Percentiles rank a stretch among this genome's conserved stretches.
Conservation (phyloP, 2,113 vertebrate species). For the Clarias gariepinus region DNA sequence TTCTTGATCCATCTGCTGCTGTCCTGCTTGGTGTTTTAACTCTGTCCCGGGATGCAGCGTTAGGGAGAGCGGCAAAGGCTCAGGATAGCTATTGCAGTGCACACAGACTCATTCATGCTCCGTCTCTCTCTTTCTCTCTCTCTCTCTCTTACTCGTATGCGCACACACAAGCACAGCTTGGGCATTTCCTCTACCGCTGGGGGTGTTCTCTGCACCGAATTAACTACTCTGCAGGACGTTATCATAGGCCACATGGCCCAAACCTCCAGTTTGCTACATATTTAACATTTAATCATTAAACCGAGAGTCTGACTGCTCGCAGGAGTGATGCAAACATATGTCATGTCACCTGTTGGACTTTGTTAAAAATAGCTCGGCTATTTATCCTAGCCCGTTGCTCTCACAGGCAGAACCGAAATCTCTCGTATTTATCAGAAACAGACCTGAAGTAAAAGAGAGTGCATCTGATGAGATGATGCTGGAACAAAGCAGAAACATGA, state of each 20-base stretch:
- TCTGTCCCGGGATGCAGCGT: constrained; percentile 27
- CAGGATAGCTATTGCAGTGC: constrained; percentile 32
- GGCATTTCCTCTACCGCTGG: constrained; percentile 42
- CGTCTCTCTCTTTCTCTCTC: neutral
- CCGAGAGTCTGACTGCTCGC: constrained; percentile 39
- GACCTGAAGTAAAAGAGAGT: neutral
- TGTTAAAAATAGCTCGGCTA: constrained; percentile 31
- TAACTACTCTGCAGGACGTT: constrained; percentile 48
- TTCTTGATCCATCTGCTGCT: constrained; percentile 44
- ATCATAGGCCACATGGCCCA: constrained; percentile 48
- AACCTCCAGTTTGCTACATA: constrained; percentile 40
- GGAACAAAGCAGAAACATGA: neutral
- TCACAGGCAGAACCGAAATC: neutral
- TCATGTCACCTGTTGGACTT: constrained; percentile 46
- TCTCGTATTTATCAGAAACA: neutral
- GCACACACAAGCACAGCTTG: constrained; percentile 35
- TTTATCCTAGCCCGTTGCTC: constrained; percentile 11
- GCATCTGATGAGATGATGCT: neutral
- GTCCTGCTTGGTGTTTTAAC: constrained; percentile 41
- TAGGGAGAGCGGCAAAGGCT: constrained; percentile 20
- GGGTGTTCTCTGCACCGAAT: constrained; percentile 50
- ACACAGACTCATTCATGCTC: constrained; percentile 40
- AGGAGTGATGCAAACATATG: constrained; percentile 47
- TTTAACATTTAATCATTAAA: constrained; percentile 52
- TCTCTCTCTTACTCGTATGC: too few relatives aligned